Conservation (phyloP, 2,888 invertebrate genomes). For the Holacanthella duospinosa region DNA sequence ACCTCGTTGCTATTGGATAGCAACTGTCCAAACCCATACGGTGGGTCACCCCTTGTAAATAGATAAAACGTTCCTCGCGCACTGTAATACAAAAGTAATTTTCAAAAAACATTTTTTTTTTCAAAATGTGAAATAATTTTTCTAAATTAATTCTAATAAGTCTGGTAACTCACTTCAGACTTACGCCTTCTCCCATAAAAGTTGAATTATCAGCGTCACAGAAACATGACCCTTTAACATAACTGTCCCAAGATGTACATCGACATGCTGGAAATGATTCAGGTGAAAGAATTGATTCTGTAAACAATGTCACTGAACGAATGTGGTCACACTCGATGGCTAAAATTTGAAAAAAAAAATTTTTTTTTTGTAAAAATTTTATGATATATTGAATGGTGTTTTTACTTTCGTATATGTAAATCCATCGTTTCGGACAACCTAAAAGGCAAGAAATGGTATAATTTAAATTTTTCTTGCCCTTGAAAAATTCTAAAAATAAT, state of each 20-base stretch:
- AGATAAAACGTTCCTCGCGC: slow-evolving; percentile 19
- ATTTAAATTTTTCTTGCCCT: too few relatives aligned
- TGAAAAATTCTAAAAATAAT: too few relatives aligned
- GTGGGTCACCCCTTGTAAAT: slow-evolving; percentile 18
- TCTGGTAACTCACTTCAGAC: slow-evolving; percentile 15
- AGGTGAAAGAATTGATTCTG: slow-evolving; percentile 16
- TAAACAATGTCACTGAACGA: slow-evolving; percentile 17
- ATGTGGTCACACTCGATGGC: slow-evolving; percentile 21
- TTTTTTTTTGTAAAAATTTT: not conserved
- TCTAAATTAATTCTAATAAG: not conserved
- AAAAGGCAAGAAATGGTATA: too few relatives aligned
- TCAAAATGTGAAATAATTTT: not conserved
- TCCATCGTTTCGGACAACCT: slow-evolving; percentile 1
- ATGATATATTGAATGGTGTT: too few relatives aligned
- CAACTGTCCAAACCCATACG: slow-evolving; percentile 21
- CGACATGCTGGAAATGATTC: slow-evolving; percentile 15
- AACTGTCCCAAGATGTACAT: slow-evolving; percentile 16
- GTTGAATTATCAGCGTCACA: slow-evolving; percentile 14
- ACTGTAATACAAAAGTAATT: slow-evolving; percentile 10
- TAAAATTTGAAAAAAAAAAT: slow-evolving; percentile 7
- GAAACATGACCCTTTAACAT: slow-evolving; percentile 14
- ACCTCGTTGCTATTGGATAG: too few relatives aligned
- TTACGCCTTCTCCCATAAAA: slow-evolving; percentile 19
- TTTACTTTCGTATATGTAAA: slow-evolving; percentile 4
- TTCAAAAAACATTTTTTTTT: not conserved